These are phyloP conservation scores for Bombus polaris DNA, from an alignment of 1,140 invertebrate species.

Conservation along the genomic window DNA sequence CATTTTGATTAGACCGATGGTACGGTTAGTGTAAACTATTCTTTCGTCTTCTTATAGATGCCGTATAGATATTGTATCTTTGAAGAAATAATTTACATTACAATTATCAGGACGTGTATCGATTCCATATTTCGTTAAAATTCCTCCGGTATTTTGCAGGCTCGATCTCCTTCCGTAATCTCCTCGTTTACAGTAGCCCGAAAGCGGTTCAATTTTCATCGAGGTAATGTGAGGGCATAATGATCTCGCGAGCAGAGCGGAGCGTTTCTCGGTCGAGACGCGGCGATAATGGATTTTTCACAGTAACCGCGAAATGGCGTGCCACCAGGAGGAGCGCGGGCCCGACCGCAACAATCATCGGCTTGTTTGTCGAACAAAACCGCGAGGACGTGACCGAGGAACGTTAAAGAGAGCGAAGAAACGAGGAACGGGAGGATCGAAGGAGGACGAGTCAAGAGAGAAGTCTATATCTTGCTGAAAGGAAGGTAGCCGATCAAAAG, in stretches of 20 bases:
- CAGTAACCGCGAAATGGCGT: constrained; percentile 59
- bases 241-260: constrained; percentile 20
- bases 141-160: too few species aligned
- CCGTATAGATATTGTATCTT: too few species aligned
- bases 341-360: constrained; percentile 62
- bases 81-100: too few species aligned
- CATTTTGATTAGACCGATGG: too few species aligned
- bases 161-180: too few species aligned
- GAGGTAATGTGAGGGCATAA: not conserved
- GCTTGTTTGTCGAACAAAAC: constrained; percentile 74
- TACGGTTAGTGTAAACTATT: too few species aligned
- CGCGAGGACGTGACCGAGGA: constrained; percentile 54
- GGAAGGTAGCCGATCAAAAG: constrained; percentile 55
- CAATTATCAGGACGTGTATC: not conserved
- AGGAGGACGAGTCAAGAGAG: constrained; percentile 58
- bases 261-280: constrained; percentile 51
- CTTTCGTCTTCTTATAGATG: too few species aligned
- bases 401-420: constrained; percentile 51
- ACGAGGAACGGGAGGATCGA: constrained; percentile 30
- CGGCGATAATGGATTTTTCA: constrained; percentile 77
- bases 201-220: constrained; percentile 4
- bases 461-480: constrained; percentile 61
- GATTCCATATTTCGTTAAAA: not conserved
- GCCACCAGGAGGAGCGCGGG: constrained; percentile 20
- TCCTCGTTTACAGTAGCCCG: not conserved